phyloP scores from a whole-genome alignment of 1,140 invertebrate genomes.

The Achatina immaculata region DNA sequence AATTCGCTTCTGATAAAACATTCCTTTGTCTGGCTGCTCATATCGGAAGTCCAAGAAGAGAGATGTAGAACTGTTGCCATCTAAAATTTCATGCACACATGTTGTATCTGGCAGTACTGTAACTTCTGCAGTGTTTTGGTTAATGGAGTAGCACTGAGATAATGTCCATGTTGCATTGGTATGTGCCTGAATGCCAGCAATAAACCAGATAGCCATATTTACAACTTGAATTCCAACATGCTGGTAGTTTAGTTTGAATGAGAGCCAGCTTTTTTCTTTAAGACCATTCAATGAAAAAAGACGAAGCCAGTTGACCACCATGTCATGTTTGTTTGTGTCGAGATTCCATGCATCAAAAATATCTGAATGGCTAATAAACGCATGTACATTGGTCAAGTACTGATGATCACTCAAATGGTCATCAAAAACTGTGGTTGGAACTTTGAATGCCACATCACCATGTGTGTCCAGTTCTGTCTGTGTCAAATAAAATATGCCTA shows the following conservation, averaged over 20 bases:
- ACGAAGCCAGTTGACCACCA: conserved; percentile 46
- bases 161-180: conserved; percentile 21
- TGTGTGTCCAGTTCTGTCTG: conserved; percentile 51
- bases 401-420: conserved; percentile 57
- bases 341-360: conserved; percentile 40
- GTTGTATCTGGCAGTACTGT: conserved; percentile 27
- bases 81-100: conserved; percentile 6
- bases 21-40: conserved; percentile 41
- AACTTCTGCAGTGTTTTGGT: conserved; percentile 38
- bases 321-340: conserved; percentile 19
- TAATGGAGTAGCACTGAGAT: conserved; percentile 48
- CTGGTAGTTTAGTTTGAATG: conserved; percentile 3
- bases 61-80: conserved; percentile 18
- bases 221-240: background rate
- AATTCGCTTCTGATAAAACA: conserved; percentile 51
- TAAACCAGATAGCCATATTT: conserved; percentile 17
- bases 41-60: conserved; percentile 51
- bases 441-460: conserved; percentile 52
- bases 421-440: conserved; percentile 53
- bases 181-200: background rate
- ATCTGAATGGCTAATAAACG: conserved; percentile 43
- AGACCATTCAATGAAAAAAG: conserved; percentile 53
- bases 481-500: conserved; percentile 59
- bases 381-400: conserved; percentile 48
- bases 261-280: conserved; percentile 20